phyloP scores from a whole-genome alignment of 2,888 invertebrate genomes.

The Pollenia griseotomentosa region DNA sequence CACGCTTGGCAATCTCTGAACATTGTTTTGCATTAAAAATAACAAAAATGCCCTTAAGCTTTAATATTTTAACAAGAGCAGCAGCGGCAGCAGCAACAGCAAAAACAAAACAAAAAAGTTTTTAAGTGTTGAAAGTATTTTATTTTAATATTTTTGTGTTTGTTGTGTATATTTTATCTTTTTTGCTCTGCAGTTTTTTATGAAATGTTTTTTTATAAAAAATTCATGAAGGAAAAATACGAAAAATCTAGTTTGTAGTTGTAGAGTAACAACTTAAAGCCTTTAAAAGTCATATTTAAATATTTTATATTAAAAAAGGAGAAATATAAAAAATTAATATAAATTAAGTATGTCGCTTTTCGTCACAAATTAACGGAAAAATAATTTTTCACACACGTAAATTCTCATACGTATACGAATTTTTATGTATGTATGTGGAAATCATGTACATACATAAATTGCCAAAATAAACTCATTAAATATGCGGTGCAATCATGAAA shows the following conservation, averaged over 20 bases:
- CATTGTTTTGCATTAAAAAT: constrained; percentile 63
- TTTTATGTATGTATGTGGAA: not conserved
- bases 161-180: constrained; percentile 17
- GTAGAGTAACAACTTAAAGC: constrained; percentile 24
- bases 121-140: constrained; percentile 58
- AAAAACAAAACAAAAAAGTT: constrained; percentile 3
- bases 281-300: constrained; percentile 15
- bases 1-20: constrained; percentile 32
- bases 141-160: constrained; percentile 30
- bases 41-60: constrained; percentile 61
- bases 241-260: constrained; percentile 3
- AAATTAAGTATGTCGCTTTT: constrained; percentile 29
- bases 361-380: constrained; percentile 37
- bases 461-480: not conserved
- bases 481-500: no score
- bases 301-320: constrained; percentile 15
- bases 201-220: constrained; percentile 34
- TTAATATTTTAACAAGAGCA: constrained; percentile 58
- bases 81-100: not conserved
- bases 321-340: constrained; percentile 26
- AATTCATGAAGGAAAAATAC: not conserved
- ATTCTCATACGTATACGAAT: not conserved
- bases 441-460: not conserved
- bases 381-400: constrained; percentile 1
- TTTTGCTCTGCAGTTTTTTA: constrained; percentile 7